A percentile compares a stretch with the other conserved stretches of the same genome.
Evolutionary conservation across 1,140 invertebrate genomes (phyloP).

Genomic region (Brachystomella parvula): DNA sequence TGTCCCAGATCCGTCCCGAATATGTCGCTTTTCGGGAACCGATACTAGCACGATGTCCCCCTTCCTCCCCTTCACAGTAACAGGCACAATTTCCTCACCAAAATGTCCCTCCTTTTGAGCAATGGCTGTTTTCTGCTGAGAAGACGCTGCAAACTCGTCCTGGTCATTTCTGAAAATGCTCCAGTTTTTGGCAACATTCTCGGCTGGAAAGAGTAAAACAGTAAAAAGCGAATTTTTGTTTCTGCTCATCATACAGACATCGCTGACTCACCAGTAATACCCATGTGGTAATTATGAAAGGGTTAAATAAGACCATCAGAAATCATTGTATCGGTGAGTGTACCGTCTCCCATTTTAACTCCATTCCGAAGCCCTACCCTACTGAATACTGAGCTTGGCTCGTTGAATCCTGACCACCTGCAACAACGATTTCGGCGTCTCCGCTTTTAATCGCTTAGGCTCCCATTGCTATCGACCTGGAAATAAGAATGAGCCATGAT

Average conservation of each 20-base stretch:
- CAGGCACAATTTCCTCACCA: constrained; percentile 60
- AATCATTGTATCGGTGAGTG: constrained; percentile 62
- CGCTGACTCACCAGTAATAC: constrained; percentile 59
- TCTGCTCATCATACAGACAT: neutral
- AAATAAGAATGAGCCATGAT: too few species aligned
- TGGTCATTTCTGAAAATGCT: constrained; percentile 63
- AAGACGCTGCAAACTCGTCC: constrained; percentile 62
- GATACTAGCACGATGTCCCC: constrained; percentile 45
- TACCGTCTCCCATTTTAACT: constrained; percentile 60
- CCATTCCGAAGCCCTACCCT: constrained; percentile 57
- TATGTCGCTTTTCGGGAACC: constrained; percentile 58
- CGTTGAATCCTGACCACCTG: constrained; percentile 82
- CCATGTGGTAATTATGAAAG: constrained; percentile 73
- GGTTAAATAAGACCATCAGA: constrained; percentile 73
- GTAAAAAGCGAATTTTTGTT: neutral
- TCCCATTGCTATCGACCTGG: constrained; percentile 59
- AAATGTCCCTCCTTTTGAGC: constrained; percentile 61
- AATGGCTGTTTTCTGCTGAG: constrained; percentile 60
- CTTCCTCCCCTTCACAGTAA: constrained; percentile 50
- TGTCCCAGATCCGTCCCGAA: constrained; percentile 54
- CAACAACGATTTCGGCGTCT: constrained; percentile 62
- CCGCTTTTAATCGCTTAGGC: constrained; percentile 62
- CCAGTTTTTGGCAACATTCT: constrained; percentile 68
- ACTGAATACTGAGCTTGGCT: constrained; percentile 65
- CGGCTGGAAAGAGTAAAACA: constrained; percentile 51